Conservation (phyloP, 2,888 invertebrate species). For the Pachycephus smyrnensis region DNA sequence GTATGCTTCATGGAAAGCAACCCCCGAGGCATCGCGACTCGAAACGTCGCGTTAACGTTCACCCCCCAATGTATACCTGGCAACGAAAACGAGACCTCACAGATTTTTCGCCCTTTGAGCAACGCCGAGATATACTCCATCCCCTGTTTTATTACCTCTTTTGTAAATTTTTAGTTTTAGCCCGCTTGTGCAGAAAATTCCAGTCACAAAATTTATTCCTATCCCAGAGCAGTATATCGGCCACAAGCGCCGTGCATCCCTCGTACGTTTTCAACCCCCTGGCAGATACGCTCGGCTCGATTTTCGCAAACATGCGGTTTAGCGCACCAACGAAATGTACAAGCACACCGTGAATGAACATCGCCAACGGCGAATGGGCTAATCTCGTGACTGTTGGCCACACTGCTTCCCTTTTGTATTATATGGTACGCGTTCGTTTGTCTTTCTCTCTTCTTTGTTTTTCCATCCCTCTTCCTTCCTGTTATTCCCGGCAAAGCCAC, state of each 20-base stretch:
- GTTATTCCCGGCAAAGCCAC: background rate
- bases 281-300: background rate
- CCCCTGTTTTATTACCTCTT: background rate
- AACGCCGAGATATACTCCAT: background rate
- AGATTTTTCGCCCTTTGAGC: background rate
- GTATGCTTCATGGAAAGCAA: background rate
- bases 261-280: background rate
- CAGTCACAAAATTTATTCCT: background rate
- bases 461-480: background rate
- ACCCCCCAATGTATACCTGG: background rate
- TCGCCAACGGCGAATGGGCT: background rate
- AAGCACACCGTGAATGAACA: background rate
- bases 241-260: background rate
- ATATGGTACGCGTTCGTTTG: background rate
- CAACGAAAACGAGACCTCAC: background rate
- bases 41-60: background rate
- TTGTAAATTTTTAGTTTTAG: background rate
- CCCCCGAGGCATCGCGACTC: background rate
- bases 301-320: background rate
- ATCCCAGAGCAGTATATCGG: background rate
- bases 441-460: background rate
- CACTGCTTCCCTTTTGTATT: background rate
- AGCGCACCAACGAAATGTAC: background rate
- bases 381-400: background rate
- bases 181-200: background rate